phyloP scores from a whole-genome alignment of 2,113 vertebrate genomes.

The Cynopterus brachyotis region DNA sequence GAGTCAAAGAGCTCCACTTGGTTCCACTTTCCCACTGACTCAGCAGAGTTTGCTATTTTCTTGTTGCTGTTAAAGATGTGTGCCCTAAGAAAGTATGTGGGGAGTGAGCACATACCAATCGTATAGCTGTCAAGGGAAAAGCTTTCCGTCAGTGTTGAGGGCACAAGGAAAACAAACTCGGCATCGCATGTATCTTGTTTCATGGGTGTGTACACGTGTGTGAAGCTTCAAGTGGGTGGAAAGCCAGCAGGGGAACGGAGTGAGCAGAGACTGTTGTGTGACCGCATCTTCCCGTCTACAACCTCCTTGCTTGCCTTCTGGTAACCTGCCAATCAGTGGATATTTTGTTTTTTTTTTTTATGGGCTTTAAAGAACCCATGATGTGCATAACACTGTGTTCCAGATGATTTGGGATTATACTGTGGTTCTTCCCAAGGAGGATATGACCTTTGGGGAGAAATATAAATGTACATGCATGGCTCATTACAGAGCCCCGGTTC shows the following conservation, averaged over 20 bases:
- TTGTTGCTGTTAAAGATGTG: not conserved
- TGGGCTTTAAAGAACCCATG: not conserved
- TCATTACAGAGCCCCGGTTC: not conserved
- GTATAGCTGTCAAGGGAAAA: not conserved
- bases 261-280: not conserved
- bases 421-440: not conserved
- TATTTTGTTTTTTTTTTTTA: too few species aligned
- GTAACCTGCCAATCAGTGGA: not conserved
- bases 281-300: not conserved
- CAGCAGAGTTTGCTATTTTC: not conserved
- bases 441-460: not conserved
- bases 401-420: not conserved
- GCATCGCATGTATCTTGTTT: too few species aligned
- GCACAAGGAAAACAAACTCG: not conserved
- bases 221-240: not conserved
- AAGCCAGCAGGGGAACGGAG: not conserved
- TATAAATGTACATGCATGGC: not conserved
- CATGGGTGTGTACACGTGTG: not conserved
- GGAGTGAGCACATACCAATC: not conserved
- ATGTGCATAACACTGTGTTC: not conserved
- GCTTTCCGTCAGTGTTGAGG: not conserved
- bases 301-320: rapidly evolving
- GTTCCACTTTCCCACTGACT: not conserved
- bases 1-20: not conserved
- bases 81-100: not conserved